Evolutionary conservation across 2,797 vertebrate species (phyloP).

Genomic region (Threskiornis aethiopicus): DNA sequence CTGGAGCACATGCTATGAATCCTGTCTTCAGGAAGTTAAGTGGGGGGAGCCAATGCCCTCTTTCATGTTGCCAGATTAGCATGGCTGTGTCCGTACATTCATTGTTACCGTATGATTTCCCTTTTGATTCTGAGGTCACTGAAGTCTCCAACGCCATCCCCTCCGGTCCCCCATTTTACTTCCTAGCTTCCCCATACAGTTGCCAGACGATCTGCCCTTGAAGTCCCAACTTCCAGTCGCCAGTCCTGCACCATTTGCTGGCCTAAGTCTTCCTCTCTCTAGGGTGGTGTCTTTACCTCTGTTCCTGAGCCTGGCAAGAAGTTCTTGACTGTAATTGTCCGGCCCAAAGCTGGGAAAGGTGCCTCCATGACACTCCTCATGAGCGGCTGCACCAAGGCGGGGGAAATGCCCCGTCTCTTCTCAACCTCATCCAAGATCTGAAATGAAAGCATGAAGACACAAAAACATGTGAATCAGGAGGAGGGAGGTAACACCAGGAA

Average conservation of each 20-base stretch:
- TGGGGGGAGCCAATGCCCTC: accelerated
- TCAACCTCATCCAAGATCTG: slow-evolving; percentile 98
- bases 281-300: slow-evolving; percentile 80
- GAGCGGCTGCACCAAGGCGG: slow-evolving; percentile 95
- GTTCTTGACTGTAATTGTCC: slow-evolving; percentile 93
- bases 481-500: background rate
- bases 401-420: slow-evolving; percentile 93
- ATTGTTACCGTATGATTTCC: background rate
- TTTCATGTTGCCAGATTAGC: background rate
- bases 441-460: background rate
- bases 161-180: background rate
- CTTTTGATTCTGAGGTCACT: background rate
- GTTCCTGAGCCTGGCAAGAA: slow-evolving; percentile 96
- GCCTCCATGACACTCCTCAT: slow-evolving; percentile 99
- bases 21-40: background rate
- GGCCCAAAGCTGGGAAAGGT: slow-evolving; percentile 93
- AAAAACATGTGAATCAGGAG: background rate
- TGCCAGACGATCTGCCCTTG: background rate
- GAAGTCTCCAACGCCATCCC: background rate
- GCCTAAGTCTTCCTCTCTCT: background rate
- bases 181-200: background rate
- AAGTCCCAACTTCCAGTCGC: background rate
- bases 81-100: background rate
- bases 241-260: background rate
- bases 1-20: background rate